Evolutionary conservation across 1,140 invertebrate genomes (phyloP).

Genomic region (Philopotamus ludificatus): DNA sequence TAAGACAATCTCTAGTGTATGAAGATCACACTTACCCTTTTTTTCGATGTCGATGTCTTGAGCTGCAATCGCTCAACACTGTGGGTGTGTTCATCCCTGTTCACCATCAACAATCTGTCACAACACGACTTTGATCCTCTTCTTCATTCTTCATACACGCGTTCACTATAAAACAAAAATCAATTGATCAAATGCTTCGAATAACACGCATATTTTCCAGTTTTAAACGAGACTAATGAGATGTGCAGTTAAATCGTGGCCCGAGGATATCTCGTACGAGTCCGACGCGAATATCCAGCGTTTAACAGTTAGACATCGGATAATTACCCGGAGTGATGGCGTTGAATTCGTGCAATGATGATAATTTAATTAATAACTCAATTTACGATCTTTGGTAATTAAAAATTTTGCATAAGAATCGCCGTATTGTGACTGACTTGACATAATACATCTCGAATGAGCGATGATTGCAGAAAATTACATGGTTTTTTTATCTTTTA

Average conservation of each 20-base stretch:
- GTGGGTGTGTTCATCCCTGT: slow-evolving; percentile 35
- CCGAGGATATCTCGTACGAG: neutral
- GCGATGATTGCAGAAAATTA: too few species aligned
- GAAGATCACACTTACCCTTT: slow-evolving; percentile 26
- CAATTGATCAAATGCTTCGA: neutral
- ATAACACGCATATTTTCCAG: neutral
- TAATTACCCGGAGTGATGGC: too few species aligned
- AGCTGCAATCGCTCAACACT: slow-evolving; percentile 35
- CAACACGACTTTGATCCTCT: neutral
- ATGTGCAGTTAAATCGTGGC: neutral
- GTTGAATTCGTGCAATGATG: too few species aligned
- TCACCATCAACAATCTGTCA: slow-evolving; percentile 25
- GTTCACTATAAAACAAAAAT: too few species aligned
- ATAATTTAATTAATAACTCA: too few species aligned
- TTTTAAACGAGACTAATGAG: neutral
- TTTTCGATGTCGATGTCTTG: slow-evolving; percentile 32
- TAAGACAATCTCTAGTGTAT: neutral
- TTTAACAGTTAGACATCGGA: too few species aligned
- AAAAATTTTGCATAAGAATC: too few species aligned
- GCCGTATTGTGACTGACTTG: too few species aligned
- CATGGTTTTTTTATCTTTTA: too few species aligned
- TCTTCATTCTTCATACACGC: neutral
- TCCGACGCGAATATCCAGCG: too few species aligned
- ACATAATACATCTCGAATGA: too few species aligned
- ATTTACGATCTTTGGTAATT: too few species aligned